Conservation (phyloP, 1,140 invertebrate species). For the Diabrotica undecimpunctata region DNA sequence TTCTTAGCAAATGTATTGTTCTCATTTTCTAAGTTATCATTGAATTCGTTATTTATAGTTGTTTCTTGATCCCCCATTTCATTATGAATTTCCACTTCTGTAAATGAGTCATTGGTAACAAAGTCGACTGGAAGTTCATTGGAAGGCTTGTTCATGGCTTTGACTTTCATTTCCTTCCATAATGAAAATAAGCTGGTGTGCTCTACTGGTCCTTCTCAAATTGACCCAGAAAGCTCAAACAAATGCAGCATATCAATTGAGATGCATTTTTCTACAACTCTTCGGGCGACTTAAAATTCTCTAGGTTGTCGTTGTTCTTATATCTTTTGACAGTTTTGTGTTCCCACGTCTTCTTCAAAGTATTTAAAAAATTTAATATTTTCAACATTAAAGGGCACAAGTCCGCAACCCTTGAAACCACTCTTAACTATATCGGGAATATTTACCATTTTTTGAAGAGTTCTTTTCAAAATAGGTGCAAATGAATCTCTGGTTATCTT, state of each 20-base stretch:
- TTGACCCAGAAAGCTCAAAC: not conserved
- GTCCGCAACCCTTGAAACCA: constrained; percentile 32
- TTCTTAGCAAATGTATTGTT: too few relatives aligned
- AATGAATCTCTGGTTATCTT: not conserved
- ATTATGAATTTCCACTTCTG: too few relatives aligned
- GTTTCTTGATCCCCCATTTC: too few relatives aligned
- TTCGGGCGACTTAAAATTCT: not conserved
- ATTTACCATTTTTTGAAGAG: not conserved
- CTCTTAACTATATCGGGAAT: too few relatives aligned
- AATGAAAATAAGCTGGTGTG: not conserved
- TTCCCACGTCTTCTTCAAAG: not conserved
- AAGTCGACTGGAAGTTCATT: too few relatives aligned
- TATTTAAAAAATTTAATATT: constrained; percentile 11
- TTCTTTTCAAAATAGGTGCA: not conserved
- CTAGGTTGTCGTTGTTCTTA: not conserved
- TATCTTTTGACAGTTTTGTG: not conserved
- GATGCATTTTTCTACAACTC: not conserved
- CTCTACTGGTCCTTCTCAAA: not conserved
- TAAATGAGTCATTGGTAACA: too few relatives aligned
- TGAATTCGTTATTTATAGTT: too few relatives aligned
- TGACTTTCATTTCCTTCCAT: too few relatives aligned
- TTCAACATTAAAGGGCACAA: constrained; percentile 29
- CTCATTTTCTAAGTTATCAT: too few relatives aligned
- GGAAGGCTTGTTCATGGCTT: too few relatives aligned
- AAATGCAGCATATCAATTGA: not conserved